phyloP scores from a whole-genome alignment of 2,113 vertebrate species.

The Engystomops pustulosus region DNA sequence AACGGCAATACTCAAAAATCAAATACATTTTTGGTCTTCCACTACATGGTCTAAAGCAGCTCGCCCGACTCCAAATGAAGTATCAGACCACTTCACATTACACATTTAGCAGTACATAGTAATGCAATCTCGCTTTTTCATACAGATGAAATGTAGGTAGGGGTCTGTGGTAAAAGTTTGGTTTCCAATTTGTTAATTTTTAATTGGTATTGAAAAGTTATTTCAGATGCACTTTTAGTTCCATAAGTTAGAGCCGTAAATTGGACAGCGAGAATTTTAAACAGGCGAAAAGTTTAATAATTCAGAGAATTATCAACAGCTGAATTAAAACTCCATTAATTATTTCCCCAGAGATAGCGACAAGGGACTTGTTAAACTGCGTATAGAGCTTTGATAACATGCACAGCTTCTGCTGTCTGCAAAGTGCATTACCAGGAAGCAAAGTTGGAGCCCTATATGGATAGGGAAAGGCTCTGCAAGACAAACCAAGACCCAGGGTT shows the following conservation, averaged over 20 bases:
- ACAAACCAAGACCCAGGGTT: background rate
- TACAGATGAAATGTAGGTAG: background rate
- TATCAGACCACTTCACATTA: slow-evolving; percentile 5
- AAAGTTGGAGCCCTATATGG: background rate
- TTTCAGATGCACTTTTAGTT: slow-evolving; percentile 20
- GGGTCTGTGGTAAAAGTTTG: background rate
- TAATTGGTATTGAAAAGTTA: slow-evolving; percentile 10
- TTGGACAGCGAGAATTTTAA: slow-evolving; percentile 30
- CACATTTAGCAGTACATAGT: background rate
- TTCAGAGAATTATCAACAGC: slow-evolving; percentile 31
- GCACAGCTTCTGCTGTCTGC: background rate
- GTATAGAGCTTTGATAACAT: slow-evolving; percentile 30
- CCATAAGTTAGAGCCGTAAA: background rate
- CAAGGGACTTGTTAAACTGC: slow-evolving; percentile 20
- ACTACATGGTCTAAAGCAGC: background rate
- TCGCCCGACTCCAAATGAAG: background rate
- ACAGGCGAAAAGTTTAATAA: slow-evolving; percentile 18
- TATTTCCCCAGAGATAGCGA: slow-evolving; percentile 15
- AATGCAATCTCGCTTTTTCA: background rate
- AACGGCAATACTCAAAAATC: no score
- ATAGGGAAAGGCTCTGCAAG: background rate
- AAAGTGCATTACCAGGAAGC: background rate
- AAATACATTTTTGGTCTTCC: no score
- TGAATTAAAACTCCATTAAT: slow-evolving; percentile 45
- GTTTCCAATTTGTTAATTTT: slow-evolving; percentile 1